Evolutionary conservation across 1,140 invertebrate species (phyloP).

Genomic region (Laodelphax striatellus): DNA sequence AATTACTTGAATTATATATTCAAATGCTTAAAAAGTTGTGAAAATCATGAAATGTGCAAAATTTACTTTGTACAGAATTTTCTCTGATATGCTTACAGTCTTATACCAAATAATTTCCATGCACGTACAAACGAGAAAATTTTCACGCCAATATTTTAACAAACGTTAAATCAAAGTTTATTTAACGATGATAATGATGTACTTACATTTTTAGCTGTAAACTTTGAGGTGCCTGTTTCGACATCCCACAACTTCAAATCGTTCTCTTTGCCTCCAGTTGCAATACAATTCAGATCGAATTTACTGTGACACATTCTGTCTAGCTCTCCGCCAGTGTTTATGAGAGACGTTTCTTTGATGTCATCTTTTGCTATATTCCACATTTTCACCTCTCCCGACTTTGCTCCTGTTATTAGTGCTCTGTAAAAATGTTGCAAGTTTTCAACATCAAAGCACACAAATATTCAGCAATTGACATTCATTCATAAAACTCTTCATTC

Average conservation of each 20-base stretch:
- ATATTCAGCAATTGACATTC: neutral
- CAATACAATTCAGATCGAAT: conserved; percentile 37
- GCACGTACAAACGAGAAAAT: too few species aligned
- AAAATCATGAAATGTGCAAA: too few species aligned
- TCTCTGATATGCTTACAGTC: too few species aligned
- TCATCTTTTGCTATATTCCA: conserved; percentile 32
- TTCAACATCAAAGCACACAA: conserved; percentile 20
- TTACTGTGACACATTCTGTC: conserved; percentile 39
- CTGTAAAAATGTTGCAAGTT: conserved; percentile 25
- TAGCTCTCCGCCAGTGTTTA: conserved; percentile 35
- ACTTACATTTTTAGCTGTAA: conserved; percentile 58
- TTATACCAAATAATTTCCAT: too few species aligned
- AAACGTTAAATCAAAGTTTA: too few species aligned
- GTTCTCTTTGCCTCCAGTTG: conserved; percentile 62
- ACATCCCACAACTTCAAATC: conserved; percentile 64
- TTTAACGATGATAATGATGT: too few species aligned
- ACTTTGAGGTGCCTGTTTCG: conserved; percentile 36
- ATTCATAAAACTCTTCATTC: neutral
- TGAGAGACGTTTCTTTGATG: conserved; percentile 23
- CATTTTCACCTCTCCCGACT: conserved; percentile 43
- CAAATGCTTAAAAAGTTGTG: too few species aligned
- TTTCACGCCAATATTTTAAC: too few species aligned
- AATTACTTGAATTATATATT: too few species aligned
- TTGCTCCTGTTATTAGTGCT: conserved; percentile 38
- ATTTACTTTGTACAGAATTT: too few species aligned